Base-by-base conservation (phyloP, 2,113 vertebrate species). In the Mustela nigripes region DNA sequence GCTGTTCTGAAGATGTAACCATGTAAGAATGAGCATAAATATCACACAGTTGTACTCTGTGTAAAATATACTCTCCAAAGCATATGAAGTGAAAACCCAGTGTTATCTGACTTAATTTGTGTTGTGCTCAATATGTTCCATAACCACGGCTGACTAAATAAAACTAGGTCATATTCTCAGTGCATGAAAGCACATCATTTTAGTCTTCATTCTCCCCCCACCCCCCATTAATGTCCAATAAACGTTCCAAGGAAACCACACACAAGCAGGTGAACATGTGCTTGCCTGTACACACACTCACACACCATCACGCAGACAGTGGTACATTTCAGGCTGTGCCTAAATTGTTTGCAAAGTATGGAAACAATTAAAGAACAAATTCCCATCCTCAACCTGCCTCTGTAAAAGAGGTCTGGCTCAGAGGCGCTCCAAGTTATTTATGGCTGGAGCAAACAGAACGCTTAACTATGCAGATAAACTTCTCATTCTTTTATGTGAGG, bases 381-480 rank as follows among this genome's bases (percentile, higher is more conserved):
- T 84, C 87, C 1, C 2, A 8, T 94, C 97, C 97, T 98, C 92
- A 89, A 16, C 93, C 96, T 97, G 86, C 56, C 45, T 97, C 92
- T 21, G 2, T 71, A 79, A 95, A 97, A 96, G 73, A 85, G 74
- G 71, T 48, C 74, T 4, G 48, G 78, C 95, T 96, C 0, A 0
- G 56, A 96, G 89, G 74, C 4, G 21, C 84, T 92, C 21, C 1
- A 19, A n/a, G 89, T 97, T 98, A 97, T 98, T 98, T 97, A 98
- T 71, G 12, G 91, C 95, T 89, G 92, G 95, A 98, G 97, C 93
- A 96, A 97, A 91, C 39, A 19, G 91, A 98, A 95, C 0, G 62
- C 95, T 98, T 98, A 98, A 97, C 98, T 98, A 98, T 98, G 98
- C 97, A 98, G 98, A 98, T 98, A 95, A 98, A 98, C 98, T 98